Conservation (phyloP, 2,888 invertebrate species). For the Ormyrus thymus region DNA sequence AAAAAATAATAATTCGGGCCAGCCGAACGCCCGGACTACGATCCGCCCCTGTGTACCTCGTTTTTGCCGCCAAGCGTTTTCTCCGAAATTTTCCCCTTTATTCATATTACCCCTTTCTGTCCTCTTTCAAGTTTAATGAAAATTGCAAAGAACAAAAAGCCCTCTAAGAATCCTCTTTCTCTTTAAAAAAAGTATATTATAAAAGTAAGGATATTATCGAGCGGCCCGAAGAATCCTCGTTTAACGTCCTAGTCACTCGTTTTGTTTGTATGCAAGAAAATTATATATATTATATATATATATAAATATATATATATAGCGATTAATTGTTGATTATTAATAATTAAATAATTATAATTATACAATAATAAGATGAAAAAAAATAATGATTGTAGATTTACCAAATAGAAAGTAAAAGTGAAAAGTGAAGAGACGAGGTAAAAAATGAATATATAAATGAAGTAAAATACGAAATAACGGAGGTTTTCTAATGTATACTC, state of each 20-base stretch:
- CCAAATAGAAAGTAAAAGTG: slow-evolving; percentile 53
- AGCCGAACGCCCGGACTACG: slow-evolving; percentile 11
- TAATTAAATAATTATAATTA: slow-evolving; percentile 59
- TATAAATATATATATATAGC: slow-evolving; percentile 53
- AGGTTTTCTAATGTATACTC: slow-evolving; percentile 55
- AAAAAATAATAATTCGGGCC: not conserved
- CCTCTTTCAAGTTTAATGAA: slow-evolving; percentile 11
- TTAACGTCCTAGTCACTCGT: slow-evolving; percentile 58
- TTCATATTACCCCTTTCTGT: not conserved
- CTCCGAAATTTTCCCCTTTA: not conserved
- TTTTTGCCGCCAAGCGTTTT: slow-evolving; percentile 39
- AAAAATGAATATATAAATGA: slow-evolving; percentile 42
- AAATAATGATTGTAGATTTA: slow-evolving; percentile 56
- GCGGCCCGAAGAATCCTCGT: slow-evolving; percentile 56
- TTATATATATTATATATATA: slow-evolving; percentile 1
- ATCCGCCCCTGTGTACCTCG: slow-evolving; percentile 43
- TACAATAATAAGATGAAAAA: slow-evolving; percentile 53
- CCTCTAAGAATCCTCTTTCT: slow-evolving; percentile 39
- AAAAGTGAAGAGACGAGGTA: slow-evolving; percentile 35
- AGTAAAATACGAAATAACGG: slow-evolving; percentile 49
- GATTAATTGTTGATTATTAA: slow-evolving; percentile 60
- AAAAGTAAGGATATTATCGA: slow-evolving; percentile 54
- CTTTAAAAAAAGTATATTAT: slow-evolving; percentile 33
- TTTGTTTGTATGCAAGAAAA: slow-evolving; percentile 55
- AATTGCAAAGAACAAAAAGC: slow-evolving; percentile 11